A percentile compares a stretch with the other conserved stretches of the same genome.
These are phyloP conservation scores for Syrphus vitripennis DNA, from an alignment of 2,888 invertebrate genomes.

Conservation along the genomic window DNA sequence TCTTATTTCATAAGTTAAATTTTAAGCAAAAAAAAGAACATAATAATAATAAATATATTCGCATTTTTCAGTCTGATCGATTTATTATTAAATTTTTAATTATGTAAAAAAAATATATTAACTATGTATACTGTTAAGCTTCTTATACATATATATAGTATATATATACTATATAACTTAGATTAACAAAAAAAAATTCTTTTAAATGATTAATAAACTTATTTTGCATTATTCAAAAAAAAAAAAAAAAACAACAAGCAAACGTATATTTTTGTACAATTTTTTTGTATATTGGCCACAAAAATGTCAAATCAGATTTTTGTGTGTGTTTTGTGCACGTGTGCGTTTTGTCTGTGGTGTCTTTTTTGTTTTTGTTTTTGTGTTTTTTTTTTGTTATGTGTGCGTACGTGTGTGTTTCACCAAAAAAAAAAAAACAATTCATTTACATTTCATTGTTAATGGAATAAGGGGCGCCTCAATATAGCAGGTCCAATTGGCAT, in stretches of 20 bases:
- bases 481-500: slow-evolving; percentile 63
- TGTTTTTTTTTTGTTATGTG: background rate
- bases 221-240: slow-evolving; percentile 70
- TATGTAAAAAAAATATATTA: slow-evolving; percentile 45
- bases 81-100: slow-evolving; percentile 62
- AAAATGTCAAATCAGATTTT: slow-evolving; percentile 62
- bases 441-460: slow-evolving; percentile 70
- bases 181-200: slow-evolving; percentile 64
- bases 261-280: slow-evolving; percentile 66
- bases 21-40: slow-evolving; percentile 43
- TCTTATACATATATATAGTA: slow-evolving; percentile 66
- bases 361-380: background rate
- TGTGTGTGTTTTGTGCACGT: slow-evolving; percentile 44
- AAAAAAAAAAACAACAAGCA: slow-evolving; percentile 62
- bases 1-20: slow-evolving; percentile 63
- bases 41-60: slow-evolving; percentile 58
- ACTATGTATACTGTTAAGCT: slow-evolving; percentile 69
- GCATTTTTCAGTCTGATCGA: slow-evolving; percentile 70
- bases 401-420: slow-evolving; percentile 54
- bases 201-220: slow-evolving; percentile 71
- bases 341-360: slow-evolving; percentile 51
- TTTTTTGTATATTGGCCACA: slow-evolving; percentile 66
- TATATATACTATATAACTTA: slow-evolving; percentile 64
- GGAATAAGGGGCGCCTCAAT: slow-evolving; percentile 52
- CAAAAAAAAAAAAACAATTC: slow-evolving; percentile 35